Percentiles rank a stretch among this genome's conserved stretches.
Evolutionary conservation across 2,888 invertebrate genomes (phyloP).

Genomic region (Protophormia terraenovae): DNA sequence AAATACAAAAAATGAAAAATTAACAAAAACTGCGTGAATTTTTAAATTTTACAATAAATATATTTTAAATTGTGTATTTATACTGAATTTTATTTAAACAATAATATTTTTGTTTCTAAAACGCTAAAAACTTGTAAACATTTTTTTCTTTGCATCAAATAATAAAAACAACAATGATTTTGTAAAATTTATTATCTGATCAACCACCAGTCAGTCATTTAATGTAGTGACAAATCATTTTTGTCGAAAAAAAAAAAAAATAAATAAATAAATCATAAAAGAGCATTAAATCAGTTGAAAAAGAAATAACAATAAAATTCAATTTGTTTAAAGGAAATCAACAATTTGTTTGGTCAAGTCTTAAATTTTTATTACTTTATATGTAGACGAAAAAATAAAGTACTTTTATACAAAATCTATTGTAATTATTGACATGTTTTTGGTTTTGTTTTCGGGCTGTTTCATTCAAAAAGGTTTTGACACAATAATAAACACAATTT

Average conservation of each 20-base stretch:
- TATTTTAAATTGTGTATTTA: no score
- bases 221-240: conserved; percentile 73
- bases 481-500: not conserved
- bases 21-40: not conserved
- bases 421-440: conserved; percentile 15
- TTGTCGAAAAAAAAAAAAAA: not conserved
- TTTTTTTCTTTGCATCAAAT: not conserved
- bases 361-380: not conserved
- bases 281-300: not conserved
- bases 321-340: conserved; percentile 20
- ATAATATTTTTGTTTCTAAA: not conserved
- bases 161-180: not conserved
- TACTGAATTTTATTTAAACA: no score
- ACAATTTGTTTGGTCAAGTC: conserved; percentile 1
- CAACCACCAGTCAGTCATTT: conserved; percentile 43
- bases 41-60: no score
- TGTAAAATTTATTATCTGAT: conserved; percentile 20
- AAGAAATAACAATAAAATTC: conserved; percentile 4
- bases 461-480: not conserved
- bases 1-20: not conserved
- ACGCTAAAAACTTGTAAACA: not conserved
- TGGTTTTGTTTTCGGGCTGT: not conserved
- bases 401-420: not conserved
- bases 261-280: not conserved
- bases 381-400: not conserved